Evolutionary conservation across 35 echinoderm and acorn worm species (phyloP).

Genomic region (Nesometra sesokonis): DNA sequence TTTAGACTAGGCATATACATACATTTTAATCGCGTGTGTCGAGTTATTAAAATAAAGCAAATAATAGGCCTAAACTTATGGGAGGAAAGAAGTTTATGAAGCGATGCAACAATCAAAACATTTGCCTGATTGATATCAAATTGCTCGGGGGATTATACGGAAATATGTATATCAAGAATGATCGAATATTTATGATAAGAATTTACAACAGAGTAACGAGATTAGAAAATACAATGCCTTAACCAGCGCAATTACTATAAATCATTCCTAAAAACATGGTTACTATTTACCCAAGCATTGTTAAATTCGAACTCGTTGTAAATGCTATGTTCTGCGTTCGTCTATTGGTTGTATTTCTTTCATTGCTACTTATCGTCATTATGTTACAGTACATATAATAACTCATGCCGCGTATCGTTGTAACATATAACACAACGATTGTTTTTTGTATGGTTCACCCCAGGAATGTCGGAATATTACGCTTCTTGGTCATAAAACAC

Average conservation of each 20-base stretch:
- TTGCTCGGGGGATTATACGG: not conserved
- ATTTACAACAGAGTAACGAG: not conserved
- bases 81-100: not conserved
- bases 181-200: not conserved
- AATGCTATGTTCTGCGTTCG: too few species aligned
- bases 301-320: not conserved
- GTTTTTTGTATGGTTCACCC: not conserved
- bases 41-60: not conserved
- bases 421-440: not conserved
- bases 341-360: not conserved
- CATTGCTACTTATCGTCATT: not conserved
- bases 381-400: not conserved
- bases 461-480: not conserved
- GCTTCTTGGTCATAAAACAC: not conserved
- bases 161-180: not conserved
- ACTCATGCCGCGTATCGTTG: not conserved
- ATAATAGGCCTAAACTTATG: not conserved
- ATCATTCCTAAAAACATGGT: not conserved
- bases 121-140: not conserved
- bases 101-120: not conserved
- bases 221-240: not conserved
- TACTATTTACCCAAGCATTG: not conserved
- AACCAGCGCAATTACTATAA: not conserved
- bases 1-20: too few species aligned
- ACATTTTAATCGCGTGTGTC: too few species aligned